Percentiles rank a stretch among this genome's conserved stretches.
These are phyloP conservation scores for Noctuana brunneofusca DNA, from an alignment of 2,888 invertebrate species.

Conservation along the genomic window DNA sequence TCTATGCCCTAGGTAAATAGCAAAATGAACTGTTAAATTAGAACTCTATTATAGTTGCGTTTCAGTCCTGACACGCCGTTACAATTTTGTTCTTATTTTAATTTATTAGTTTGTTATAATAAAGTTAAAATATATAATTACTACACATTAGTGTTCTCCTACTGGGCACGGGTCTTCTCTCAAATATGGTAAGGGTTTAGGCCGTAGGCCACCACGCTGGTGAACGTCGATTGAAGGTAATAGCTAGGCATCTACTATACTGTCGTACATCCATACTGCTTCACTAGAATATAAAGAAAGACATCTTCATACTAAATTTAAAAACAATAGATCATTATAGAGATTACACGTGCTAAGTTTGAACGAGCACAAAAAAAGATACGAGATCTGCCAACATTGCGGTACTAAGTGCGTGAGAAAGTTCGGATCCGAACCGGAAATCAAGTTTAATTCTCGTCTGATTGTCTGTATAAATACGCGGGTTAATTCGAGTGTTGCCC, in stretches of 20 bases:
- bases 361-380: not conserved
- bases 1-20: constrained; percentile 29
- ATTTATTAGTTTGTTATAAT: too few relatives aligned
- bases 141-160: too few relatives aligned
- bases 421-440: constrained; percentile 30
- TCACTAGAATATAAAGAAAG: too few relatives aligned
- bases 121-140: too few relatives aligned
- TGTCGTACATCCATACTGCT: too few relatives aligned
- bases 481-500: constrained; percentile 36
- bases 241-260: too few relatives aligned
- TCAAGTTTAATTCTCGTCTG: constrained; percentile 34
- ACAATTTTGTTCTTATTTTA: not conserved
- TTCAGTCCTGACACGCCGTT: not conserved
- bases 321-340: too few relatives aligned
- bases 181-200: too few relatives aligned
- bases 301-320: too few relatives aligned
- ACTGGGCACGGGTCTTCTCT: too few relatives aligned
- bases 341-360: not conserved
- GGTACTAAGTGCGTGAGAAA: constrained; percentile 32
- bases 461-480: constrained; percentile 36
- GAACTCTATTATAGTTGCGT: not conserved
- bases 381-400: not conserved
- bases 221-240: too few relatives aligned
- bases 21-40: not conserved
- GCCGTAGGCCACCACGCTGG: too few relatives aligned